phyloP scores from a whole-genome alignment of 64 coral and sea anemone genomes.

The Dendrophyllia cribrosa region DNA sequence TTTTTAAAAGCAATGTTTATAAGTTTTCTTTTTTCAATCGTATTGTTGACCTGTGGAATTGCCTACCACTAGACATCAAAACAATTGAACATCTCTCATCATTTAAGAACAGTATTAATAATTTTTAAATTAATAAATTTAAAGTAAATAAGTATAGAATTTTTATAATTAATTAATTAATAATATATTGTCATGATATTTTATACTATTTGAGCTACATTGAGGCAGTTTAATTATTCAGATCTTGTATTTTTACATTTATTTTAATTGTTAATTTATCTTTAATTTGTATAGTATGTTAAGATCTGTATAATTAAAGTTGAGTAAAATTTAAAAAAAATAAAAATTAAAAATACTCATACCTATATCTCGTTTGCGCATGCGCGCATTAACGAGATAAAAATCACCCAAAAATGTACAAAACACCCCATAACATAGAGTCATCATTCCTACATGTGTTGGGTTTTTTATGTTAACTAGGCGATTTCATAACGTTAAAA shows the following conservation, averaged over 20 bases:
- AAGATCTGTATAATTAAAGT: too few relatives aligned
- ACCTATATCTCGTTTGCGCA: too few relatives aligned
- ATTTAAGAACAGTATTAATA: constrained; percentile 48
- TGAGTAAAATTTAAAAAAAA: too few relatives aligned
- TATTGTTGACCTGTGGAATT: constrained; percentile 50
- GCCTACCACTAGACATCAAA: constrained; percentile 35
- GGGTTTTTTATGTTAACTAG: too few relatives aligned
- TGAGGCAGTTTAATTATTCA: constrained; percentile 54
- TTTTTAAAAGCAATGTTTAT: constrained; percentile 37
- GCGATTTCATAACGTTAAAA: too few relatives aligned
- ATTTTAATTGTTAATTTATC: constrained; percentile 32
- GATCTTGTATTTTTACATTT: constrained; percentile 28
- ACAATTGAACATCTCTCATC: constrained; percentile 36
- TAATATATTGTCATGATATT: constrained; percentile 16
- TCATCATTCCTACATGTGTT: too few relatives aligned
- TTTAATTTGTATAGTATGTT: too few relatives aligned
- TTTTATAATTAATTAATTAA: constrained; percentile 47
- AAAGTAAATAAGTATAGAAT: constrained; percentile 33
- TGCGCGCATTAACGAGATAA: too few relatives aligned
- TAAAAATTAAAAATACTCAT: too few relatives aligned
- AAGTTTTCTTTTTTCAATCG: constrained; percentile 55
- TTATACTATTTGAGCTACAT: constrained; percentile 25
- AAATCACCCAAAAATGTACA: too few relatives aligned
- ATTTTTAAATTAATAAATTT: constrained; percentile 37
- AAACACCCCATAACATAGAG: too few relatives aligned